Base-by-base conservation (phyloP, 2,888 invertebrate species). In the Lumbricus terrestris region DNA sequence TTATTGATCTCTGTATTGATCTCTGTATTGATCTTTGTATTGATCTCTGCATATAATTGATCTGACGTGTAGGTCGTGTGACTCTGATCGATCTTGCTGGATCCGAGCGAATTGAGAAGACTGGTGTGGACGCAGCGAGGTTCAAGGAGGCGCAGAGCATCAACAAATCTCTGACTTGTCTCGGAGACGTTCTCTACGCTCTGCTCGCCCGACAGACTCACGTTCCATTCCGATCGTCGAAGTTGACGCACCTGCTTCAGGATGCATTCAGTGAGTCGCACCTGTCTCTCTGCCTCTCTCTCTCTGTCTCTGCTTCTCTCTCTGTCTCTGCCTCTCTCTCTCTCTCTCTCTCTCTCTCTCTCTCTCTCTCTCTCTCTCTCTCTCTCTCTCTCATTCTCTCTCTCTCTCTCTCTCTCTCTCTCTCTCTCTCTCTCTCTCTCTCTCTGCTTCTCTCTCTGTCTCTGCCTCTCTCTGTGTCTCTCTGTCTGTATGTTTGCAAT, bases 141-240 rank as follows among this genome's bases (percentile, higher is more conserved):
- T 69, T 40, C 82, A 91, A 91, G 89, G 91, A 91, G 33, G 69
- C 69, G 16, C 91, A 91, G 82, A 90, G 42, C 37, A 89, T 90
- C 40, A 69, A 38, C 83, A 91, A 89, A 88, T 88, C 90, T n/a
- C 47, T 91, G n/a, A 89, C 89, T 37, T 91, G 90, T 54, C 88
- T 91, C 23, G 90, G 91, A 34, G 91, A 91, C 35, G 91, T 91
- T 23, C 82, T 91, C n/a, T 85, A 89, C 29, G 90, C 91, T 34
- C 38, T 91, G 42, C 90, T 89, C 38, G 38, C 89, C 20, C 90
- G 40, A 23, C 90, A 90, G 29, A 42, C 88, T n/a, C 91, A 91
- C 82, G 89, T 91, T 33, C 91, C 91, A n/a, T 82, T 89, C 89
- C 88, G 91, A 37, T 88, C 85, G 13, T 89, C 91, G 6, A 90